A percentile compares a stretch with the other conserved stretches of the same genome.
phyloP scores from a whole-genome alignment of 2,113 vertebrate species.

The Chaetura pelagica region DNA sequence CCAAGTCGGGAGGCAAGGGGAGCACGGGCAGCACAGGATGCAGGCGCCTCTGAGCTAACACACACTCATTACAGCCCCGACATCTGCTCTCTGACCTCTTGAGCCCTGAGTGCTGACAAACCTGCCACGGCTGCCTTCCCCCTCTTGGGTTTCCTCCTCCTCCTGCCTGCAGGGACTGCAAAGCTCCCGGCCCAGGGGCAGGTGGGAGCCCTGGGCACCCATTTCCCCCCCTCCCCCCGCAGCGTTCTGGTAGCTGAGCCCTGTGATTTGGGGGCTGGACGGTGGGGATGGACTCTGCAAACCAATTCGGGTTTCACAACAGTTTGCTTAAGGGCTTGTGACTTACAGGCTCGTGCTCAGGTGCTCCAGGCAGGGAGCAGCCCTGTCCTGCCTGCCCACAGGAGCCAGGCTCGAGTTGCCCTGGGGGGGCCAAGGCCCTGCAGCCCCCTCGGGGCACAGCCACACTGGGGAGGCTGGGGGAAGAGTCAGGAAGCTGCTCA shows the following conservation, averaged over 20 bases:
- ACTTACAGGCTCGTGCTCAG: neutral
- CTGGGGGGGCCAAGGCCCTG: accelerated
- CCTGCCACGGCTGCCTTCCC: neutral
- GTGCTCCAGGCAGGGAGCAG: neutral
- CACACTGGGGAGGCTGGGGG: accelerated
- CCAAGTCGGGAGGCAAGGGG: neutral
- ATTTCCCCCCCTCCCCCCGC: neutral
- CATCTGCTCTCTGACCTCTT: constrained; percentile 62
- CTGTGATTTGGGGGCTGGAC: neutral
- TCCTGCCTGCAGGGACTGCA: neutral
- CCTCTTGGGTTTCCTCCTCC: constrained; percentile 33
- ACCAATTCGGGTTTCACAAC: constrained; percentile 20
- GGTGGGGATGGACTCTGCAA: neutral
- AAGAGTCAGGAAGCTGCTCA: accelerated
- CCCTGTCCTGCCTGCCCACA: neutral
- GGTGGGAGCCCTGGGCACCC: neutral
- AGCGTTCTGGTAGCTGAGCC: accelerated
- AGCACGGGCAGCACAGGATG: neutral
- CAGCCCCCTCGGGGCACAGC: neutral
- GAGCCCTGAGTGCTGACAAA: neutral
- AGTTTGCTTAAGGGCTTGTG: constrained; percentile 50
- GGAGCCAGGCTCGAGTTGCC: neutral
- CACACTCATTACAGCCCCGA: neutral
- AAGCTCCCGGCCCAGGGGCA: neutral
- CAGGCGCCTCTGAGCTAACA: neutral